These are phyloP conservation scores for Corapipo altera DNA, from an alignment of 2,113 vertebrate species.

Conservation along the genomic window DNA sequence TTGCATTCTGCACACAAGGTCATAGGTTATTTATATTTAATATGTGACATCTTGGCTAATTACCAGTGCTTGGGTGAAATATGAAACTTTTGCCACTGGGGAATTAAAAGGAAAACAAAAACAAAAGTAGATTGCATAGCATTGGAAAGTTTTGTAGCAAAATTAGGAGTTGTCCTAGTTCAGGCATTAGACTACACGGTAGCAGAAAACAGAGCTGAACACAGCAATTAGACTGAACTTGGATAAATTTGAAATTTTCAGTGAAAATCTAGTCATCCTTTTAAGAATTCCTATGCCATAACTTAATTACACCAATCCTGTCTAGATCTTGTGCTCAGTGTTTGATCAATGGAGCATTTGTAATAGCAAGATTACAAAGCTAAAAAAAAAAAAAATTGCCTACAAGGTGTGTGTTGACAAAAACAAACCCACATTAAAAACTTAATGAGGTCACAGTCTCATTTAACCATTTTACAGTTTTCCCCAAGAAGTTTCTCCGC, in stretches of 20 bases:
- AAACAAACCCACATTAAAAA: slow-evolving; percentile 47
- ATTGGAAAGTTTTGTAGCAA: slow-evolving; percentile 2
- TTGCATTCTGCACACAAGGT: slow-evolving; percentile 24
- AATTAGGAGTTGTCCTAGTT: slow-evolving; percentile 5
- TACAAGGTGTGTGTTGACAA: neutral
- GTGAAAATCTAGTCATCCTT: neutral
- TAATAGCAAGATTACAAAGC: neutral
- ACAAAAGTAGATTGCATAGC: slow-evolving; percentile 21
- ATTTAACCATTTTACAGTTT: slow-evolving; percentile 34
- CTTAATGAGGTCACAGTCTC: slow-evolving; percentile 2
- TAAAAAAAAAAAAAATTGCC: neutral
- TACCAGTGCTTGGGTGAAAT: slow-evolving; percentile 55
- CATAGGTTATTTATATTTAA: slow-evolving; percentile 64
- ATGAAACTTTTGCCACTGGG: slow-evolving; percentile 27
- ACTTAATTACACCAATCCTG: neutral
- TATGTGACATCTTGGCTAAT: slow-evolving; percentile 60
- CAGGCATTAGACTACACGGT: neutral
- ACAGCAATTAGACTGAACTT: neutral
- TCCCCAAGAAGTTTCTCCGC: neutral
- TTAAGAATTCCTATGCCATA: neutral
- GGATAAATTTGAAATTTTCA: neutral
- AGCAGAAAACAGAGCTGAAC: neutral
- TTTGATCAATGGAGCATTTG: slow-evolving; percentile 45
- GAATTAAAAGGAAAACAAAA: slow-evolving; percentile 45
- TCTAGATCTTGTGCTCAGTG: neutral